These are phyloP conservation scores for Phania funesta DNA, from an alignment of 2,888 invertebrate genomes.

Conservation along the genomic window DNA sequence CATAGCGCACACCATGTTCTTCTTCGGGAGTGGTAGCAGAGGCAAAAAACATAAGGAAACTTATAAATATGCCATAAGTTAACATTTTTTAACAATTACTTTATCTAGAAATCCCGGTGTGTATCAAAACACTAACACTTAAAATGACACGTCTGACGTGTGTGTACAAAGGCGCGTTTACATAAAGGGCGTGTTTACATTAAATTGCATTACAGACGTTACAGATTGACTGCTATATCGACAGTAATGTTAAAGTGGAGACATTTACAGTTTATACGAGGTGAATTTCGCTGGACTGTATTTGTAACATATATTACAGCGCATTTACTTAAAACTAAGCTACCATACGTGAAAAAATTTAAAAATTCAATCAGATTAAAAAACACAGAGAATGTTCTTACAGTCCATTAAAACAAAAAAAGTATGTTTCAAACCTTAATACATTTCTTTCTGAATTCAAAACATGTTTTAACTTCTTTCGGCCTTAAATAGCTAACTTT, in stretches of 20 bases:
- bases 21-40: conserved; percentile 74
- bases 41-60: conserved; percentile 7
- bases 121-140: neutral
- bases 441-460: neutral
- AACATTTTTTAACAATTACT: conserved; percentile 21
- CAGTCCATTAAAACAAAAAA: neutral
- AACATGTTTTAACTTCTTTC: neutral
- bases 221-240: neutral
- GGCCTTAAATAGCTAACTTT: neutral
- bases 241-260: neutral
- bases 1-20: conserved; percentile 86
- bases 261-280: too few species aligned
- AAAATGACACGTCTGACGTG: conserved; percentile 46
- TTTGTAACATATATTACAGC: neutral
- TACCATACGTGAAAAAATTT: too few species aligned
- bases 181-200: neutral
- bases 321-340: too few species aligned
- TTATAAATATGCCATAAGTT: neutral
- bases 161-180: conserved; percentile 25
- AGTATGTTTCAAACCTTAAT: too few species aligned
- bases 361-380: too few species aligned
- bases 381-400: too few species aligned
- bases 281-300: too few species aligned
- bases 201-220: neutral
- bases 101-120: neutral